A percentile compares a stretch with the other conserved stretches of the same genome.
Evolutionary conservation across 2,113 vertebrate genomes (phyloP).

Genomic region (Tachuris rubrigastra): DNA sequence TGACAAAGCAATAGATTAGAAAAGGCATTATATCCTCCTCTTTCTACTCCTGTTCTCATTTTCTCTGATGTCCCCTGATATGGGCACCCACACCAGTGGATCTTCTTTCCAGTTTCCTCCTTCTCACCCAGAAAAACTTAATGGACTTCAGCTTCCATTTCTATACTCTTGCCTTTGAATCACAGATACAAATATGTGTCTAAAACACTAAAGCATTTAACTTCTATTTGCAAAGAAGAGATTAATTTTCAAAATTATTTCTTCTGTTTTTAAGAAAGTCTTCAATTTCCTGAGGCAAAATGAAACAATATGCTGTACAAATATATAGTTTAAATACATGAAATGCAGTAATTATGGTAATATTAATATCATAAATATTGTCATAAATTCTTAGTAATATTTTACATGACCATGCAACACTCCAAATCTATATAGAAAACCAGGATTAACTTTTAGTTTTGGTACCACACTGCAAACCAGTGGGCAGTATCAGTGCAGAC

Average conservation of each 20-base stretch:
- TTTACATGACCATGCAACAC: not conserved
- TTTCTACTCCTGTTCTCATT: not conserved
- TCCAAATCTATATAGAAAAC: not conserved
- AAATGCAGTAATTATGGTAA: not conserved
- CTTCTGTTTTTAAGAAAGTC: not conserved
- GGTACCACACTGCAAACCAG: not conserved
- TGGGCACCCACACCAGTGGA: not conserved
- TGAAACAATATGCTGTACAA: not conserved
- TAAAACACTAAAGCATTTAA: not conserved
- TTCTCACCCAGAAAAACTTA: not conserved
- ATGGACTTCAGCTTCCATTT: not conserved
- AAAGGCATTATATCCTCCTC: not conserved
- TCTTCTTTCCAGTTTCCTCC: not conserved
- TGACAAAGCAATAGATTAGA: not conserved
- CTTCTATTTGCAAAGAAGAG: not conserved
- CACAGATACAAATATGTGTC: not conserved
- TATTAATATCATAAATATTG: not conserved
- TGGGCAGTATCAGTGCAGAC: not conserved
- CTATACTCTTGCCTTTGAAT: not conserved
- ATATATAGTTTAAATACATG: not conserved
- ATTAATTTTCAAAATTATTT: not conserved
- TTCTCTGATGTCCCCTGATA: not conserved
- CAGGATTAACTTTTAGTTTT: not conserved
- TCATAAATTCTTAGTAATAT: not conserved
- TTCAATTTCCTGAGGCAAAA: not conserved